Percentiles rank a stretch among this genome's conserved stretches.
These are phyloP conservation scores for Aurelia coerulea DNA, from an alignment of 30 jellyfish, hydroid and myxozoan genomes.

Conservation along the genomic window DNA sequence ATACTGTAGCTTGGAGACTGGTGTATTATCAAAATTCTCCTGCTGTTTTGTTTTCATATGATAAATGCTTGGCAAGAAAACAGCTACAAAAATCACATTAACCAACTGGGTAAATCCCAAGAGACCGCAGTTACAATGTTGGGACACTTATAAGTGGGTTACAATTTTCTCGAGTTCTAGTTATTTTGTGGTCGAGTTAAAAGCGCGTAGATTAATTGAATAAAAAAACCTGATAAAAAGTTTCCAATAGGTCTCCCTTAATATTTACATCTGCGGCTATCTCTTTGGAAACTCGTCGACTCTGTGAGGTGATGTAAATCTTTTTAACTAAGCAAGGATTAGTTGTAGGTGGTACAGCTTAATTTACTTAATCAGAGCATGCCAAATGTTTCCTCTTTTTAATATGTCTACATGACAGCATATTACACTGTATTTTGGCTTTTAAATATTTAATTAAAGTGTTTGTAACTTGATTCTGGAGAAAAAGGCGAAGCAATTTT, in stretches of 20 bases:
- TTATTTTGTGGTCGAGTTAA: conserved; percentile 61
- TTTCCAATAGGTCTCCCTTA: conserved; percentile 70
- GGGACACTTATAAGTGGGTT: conserved; percentile 71
- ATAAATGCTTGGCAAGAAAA: conserved; percentile 30
- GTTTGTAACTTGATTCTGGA: neutral
- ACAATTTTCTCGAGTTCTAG: conserved; percentile 55
- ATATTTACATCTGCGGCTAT: conserved; percentile 41
- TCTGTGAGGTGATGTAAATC: conserved; percentile 23
- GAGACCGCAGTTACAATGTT: conserved; percentile 61
- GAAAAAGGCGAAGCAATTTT: too few species aligned
- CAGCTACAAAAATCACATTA: conserved; percentile 69
- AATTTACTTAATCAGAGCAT: conserved; percentile 31
- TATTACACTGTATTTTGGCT: neutral
- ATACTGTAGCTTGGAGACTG: conserved; percentile 27
- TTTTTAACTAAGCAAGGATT: conserved; percentile 36
- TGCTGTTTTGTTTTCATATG: conserved; percentile 39
- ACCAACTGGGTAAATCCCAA: conserved; percentile 28
- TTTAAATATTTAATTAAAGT: conserved; percentile 30
- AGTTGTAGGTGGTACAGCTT: conserved; percentile 6
- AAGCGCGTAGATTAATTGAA: conserved; percentile 60
- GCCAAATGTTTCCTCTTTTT: conserved; percentile 29
- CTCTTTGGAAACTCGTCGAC: conserved; percentile 36
- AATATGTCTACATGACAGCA: neutral
- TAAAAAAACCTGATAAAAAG: conserved; percentile 65
- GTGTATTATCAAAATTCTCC: conserved; percentile 1